Base-by-base conservation (phyloP, 2,888 invertebrate species). In the Trachelus troglodyta region DNA sequence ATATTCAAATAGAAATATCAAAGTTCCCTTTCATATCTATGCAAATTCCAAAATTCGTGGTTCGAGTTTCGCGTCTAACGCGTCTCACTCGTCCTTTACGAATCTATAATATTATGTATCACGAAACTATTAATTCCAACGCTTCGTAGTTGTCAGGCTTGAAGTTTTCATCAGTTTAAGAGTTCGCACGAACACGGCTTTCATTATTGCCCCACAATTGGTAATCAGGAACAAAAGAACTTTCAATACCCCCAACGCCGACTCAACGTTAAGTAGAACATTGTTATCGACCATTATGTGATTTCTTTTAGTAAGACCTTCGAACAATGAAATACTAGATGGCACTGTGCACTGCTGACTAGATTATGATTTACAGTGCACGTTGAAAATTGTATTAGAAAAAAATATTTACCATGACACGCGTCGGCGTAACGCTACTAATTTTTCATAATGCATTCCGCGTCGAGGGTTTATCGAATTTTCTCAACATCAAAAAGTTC, bases 331-430 rank as follows among this genome's bases (percentile, higher is more conserved):
- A 35, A 30, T 2, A 75, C 12, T 37, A 37, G 34, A 40, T 35
- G 12, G 71, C 33, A 34, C 71, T 34, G n/a, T 23, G 31, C 31
- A 23, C 6, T 15, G 75, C 76, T 68, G 80, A 84, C 75, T 81
- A 76, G 81, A 75, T 84, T 84, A 82, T 76, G 79, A 81, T 81
- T 82, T 78, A 81, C 71, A 78, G 74, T 73, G 75, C n/a, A 35
- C 69, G 68, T 68, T 69, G 69, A 33, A 71, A 75, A 81, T 79
- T 80, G 76, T 74, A 71, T 80, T 81, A 75, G 31, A 71, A 77
- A 77, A 77, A 79, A 76, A 79, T 82, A 79, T 83, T 80, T 77
- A 83, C 76, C 78, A 75, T 75, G 79, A 35, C 83, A 83, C 83
- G 83, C 80, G 84, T 40, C 77, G 69, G 37, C 56, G 30, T 31